Percentiles rank a stretch among this genome's conserved stretches.
phyloP scores from a whole-genome alignment of 2,888 invertebrate species.

The Charanyca ferruginea region DNA sequence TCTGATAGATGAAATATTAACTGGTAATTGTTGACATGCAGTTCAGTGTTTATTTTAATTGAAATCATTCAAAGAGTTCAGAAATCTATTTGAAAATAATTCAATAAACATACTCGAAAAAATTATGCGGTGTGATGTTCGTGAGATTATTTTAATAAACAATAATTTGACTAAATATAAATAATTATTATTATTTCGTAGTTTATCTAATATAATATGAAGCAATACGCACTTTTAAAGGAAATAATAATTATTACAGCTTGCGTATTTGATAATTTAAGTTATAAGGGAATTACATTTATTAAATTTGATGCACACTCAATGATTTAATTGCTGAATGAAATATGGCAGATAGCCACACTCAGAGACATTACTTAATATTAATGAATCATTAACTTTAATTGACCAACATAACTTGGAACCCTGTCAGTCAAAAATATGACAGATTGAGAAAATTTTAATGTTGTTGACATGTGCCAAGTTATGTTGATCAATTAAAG shows the following conservation, averaged over 20 bases:
- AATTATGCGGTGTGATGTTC: conserved; percentile 40
- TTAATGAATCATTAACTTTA: too few species aligned
- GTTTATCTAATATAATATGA: conserved; percentile 63
- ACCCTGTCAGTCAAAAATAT: too few species aligned
- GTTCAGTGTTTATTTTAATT: conserved; percentile 4
- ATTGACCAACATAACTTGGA: too few species aligned
- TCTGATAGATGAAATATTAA: conserved; percentile 7
- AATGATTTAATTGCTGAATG: conserved; percentile 38
- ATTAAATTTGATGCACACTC: conserved; percentile 62
- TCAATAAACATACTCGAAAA: conserved; percentile 28
- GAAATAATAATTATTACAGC: conserved; percentile 55
- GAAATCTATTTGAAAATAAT: conserved; percentile 1
- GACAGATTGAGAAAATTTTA: too few species aligned
- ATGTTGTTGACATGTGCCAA: too few species aligned
- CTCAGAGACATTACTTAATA: too few species aligned
- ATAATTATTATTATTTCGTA: conserved; percentile 68
- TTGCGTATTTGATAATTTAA: conserved; percentile 55
- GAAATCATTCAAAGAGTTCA: conserved; percentile 6
- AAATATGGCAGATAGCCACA: too few species aligned
- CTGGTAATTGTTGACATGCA: neutral
- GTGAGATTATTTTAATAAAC: conserved; percentile 69
- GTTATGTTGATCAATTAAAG: too few species aligned
- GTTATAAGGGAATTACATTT: conserved; percentile 57
- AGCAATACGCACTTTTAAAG: conserved; percentile 61
- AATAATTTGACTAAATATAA: conserved; percentile 73